Evolutionary conservation across 1,140 invertebrate genomes (phyloP), one percentile per base, ranked within the genome.

Genomic region (Drosophila punjabiensis): DNA sequence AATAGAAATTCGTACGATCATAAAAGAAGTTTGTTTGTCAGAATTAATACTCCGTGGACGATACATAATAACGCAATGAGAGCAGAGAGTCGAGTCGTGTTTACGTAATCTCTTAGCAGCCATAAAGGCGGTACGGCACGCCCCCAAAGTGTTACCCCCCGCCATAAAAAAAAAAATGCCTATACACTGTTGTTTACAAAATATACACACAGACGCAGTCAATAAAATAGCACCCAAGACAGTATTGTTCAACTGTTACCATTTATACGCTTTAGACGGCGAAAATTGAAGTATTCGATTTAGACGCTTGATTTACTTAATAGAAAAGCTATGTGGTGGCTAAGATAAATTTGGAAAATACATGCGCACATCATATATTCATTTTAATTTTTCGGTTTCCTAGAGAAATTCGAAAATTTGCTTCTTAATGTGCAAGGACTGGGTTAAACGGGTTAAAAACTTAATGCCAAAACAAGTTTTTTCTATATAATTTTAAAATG

Each of bases 91-190:
- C 50, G 50, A 59, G 59, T 41, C 41, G 30, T 55, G 62, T 84
- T 85, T 85, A 85, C 82, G 82, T 85, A 86, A 85, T 85, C 79
- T 85, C 75, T 74, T 69, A 53, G 62, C 62, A 59, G 62, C 43
- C 69, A 63, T 47, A 48, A 58, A 73, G 52, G 41, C 52, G 18
- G 16, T 63, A 35, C 28, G 60, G 16, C 71, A 55, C 55, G 60
- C 68, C 75, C 68, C 68, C 55, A 32, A 43, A 73, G 35, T 45
- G 37, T 65, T 67, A 52, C 69, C 82, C 82, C 59, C 56, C 56
- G 18, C 47, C 58, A 60, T 63, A 75, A 45, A 45, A 63, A 45
- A 63, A 65, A 39, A 20, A 35, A 18, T 39, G 58, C 4, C 9
- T 30, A 52, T 53, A 73, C 33, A 71, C 41, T 41, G 67, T 73